phyloP scores from a whole-genome alignment of 2,888 invertebrate genomes.

The Carpatolechia fugitivella region DNA sequence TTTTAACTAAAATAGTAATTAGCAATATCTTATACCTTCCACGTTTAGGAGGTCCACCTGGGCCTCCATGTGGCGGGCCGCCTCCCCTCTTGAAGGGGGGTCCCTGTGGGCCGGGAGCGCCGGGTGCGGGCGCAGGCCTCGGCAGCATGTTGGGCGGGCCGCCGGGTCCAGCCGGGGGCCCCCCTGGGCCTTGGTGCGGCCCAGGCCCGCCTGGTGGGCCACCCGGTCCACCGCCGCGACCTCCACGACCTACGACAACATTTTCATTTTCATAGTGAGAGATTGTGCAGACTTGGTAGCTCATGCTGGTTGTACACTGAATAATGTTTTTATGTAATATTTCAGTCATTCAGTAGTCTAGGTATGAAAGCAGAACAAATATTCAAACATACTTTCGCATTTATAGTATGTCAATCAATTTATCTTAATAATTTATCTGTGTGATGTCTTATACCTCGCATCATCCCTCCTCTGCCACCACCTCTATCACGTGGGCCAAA shows the following conservation, averaged over 20 bases:
- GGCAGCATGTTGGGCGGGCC: constrained; percentile 27
- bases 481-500: constrained; percentile 62
- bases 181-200: constrained; percentile 25
- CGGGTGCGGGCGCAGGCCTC: constrained; percentile 31
- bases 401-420: too few species aligned
- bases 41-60: constrained; percentile 64
- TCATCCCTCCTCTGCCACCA: constrained; percentile 67
- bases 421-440: too few species aligned
- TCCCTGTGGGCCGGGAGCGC: constrained; percentile 26
- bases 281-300: background rate
- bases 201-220: constrained; percentile 25
- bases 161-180: constrained; percentile 23
- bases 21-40: constrained; percentile 44
- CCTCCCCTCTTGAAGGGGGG: constrained; percentile 60
- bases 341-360: too few species aligned
- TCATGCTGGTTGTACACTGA: too few species aligned
- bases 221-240: constrained; percentile 53
- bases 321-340: too few species aligned
- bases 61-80: constrained; percentile 56
- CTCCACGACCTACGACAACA: constrained; percentile 36
- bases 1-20: too few species aligned
- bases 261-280: background rate
- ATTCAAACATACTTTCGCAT: too few species aligned
- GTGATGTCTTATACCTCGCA: too few species aligned
- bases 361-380: too few species aligned